Evolutionary conservation across 2,797 vertebrate genomes (phyloP).

Genomic region (Rhabdomys pumilio): DNA sequence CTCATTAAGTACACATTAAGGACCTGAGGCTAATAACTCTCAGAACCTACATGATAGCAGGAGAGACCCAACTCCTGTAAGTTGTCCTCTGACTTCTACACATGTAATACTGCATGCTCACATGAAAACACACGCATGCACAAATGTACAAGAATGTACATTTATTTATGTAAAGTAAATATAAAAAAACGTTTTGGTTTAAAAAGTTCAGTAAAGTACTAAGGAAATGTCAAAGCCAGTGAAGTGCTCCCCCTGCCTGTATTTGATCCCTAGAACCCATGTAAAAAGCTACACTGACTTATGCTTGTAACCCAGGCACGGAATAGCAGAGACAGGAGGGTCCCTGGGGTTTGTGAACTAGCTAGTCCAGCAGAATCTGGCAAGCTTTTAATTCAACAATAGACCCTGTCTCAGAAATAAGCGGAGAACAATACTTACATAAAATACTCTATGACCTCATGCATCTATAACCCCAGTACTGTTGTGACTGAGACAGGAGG

Average conservation of each 20-base stretch:
- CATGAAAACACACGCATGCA: neutral
- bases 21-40: neutral
- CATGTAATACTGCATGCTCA: neutral
- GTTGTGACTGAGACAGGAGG: neutral
- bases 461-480: neutral
- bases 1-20: neutral
- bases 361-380: neutral
- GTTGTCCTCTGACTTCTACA: neutral
- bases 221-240: neutral
- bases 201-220: neutral
- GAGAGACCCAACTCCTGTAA: neutral
- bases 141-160: neutral
- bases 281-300: neutral
- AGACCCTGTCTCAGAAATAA: neutral
- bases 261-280: neutral
- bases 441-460: neutral
- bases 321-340: neutral
- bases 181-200: neutral
- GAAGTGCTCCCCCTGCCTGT: neutral
- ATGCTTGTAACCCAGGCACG: neutral
- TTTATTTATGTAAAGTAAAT: neutral
- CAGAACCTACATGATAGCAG: neutral
- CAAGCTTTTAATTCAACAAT: neutral
- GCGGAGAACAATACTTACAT: neutral
- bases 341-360: too few species aligned